Percentiles rank a stretch among this genome's conserved stretches.
phyloP scores from a whole-genome alignment of 1,140 invertebrate species.

The Macrocentrus cingulum region DNA sequence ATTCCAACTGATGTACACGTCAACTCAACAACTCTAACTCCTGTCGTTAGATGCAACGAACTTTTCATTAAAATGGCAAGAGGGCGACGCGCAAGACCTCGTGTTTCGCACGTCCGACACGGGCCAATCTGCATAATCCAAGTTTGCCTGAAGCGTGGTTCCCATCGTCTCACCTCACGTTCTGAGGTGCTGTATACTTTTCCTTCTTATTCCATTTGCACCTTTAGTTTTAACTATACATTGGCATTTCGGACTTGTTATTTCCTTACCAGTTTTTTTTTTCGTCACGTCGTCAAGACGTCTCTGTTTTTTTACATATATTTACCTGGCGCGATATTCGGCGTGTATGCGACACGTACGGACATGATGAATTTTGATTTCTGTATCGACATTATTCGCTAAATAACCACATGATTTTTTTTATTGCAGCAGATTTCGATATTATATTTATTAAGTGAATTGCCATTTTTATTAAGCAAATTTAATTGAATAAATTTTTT shows the following conservation, averaged over 20 bases:
- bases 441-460: too few relatives aligned
- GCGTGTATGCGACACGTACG: too few relatives aligned
- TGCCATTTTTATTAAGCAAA: too few relatives aligned
- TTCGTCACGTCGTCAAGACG: too few relatives aligned
- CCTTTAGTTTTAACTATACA: background rate
- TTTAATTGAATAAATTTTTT: too few relatives aligned
- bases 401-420: too few relatives aligned
- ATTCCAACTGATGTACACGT: too few relatives aligned
- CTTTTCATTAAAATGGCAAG: conserved; percentile 31
- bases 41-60: conserved; percentile 12
- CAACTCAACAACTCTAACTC: conserved; percentile 1
- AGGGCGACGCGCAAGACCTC: conserved; percentile 21
- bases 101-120: conserved; percentile 29
- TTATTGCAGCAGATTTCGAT: too few relatives aligned
- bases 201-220: conserved; percentile 3
- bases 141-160: conserved; percentile 26
- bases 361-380: too few relatives aligned
- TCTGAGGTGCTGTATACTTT: background rate
- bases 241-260: too few relatives aligned
- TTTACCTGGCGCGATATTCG: too few relatives aligned
- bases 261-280: background rate
- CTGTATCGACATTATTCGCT: too few relatives aligned
- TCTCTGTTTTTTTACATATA: background rate
- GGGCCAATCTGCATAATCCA: conserved; percentile 31
- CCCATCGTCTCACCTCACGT: conserved; percentile 27